Percentiles rank a stretch among this genome's conserved stretches.
Conservation (phyloP, 1,140 invertebrate species). For the Zaprionus ornatus region DNA sequence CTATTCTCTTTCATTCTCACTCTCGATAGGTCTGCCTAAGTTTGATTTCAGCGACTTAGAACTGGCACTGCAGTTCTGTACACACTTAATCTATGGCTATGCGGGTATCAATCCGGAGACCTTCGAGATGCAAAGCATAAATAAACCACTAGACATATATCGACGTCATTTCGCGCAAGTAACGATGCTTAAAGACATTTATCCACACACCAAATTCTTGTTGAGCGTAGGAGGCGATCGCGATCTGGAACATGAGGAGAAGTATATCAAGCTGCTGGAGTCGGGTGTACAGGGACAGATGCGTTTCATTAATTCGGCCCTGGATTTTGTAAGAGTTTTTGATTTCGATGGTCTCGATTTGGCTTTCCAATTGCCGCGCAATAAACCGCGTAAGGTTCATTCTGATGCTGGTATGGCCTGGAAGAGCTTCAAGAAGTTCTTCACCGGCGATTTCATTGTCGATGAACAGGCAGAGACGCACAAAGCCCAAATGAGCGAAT, state of each 20-base stretch:
- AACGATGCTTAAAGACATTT: conserved; percentile 88
- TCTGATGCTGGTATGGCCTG: conserved; percentile 87
- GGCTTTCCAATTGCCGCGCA: conserved; percentile 92
- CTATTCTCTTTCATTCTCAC: too few species aligned
- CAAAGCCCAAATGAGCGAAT: conserved; percentile 88
- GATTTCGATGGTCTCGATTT: conserved; percentile 93
- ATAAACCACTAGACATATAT: conserved; percentile 88
- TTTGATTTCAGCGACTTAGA: conserved; percentile 90
- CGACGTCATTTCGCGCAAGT: conserved; percentile 89
- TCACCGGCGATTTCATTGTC: conserved; percentile 88
- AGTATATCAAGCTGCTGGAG: conserved; percentile 85
- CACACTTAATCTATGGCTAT: conserved; percentile 94
- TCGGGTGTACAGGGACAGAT: conserved; percentile 87
- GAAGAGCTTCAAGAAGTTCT: conserved; percentile 90
- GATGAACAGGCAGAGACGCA: conserved; percentile 91
- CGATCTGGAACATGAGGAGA: conserved; percentile 86
- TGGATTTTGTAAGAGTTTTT: conserved; percentile 88
- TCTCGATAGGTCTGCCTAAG: conserved; percentile 88
- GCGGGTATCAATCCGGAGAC: conserved; percentile 89
- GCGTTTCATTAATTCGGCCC: conserved; percentile 90
- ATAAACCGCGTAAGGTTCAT: conserved; percentile 90
- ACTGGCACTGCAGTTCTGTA: conserved; percentile 90
- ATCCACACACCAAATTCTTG: conserved; percentile 89
- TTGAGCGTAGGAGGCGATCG: conserved; percentile 91
- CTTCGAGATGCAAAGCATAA: conserved; percentile 88